These are phyloP conservation scores for Athripsodes cinereus DNA, from an alignment of 2,888 invertebrate species.

Conservation along the genomic window DNA sequence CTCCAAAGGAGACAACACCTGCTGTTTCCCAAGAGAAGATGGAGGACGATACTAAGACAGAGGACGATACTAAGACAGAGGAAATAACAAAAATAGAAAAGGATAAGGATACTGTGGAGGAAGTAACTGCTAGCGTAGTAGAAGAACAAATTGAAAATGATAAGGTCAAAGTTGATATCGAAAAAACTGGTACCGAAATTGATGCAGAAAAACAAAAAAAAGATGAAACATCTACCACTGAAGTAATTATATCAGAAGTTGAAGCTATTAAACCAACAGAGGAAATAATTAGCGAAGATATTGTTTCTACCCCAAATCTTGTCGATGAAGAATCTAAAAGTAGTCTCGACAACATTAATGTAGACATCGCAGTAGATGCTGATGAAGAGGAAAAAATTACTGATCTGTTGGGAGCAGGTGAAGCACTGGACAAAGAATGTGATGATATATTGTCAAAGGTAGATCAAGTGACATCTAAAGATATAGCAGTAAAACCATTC, in stretches of 20 bases:
- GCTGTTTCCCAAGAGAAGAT: constrained; percentile 24
- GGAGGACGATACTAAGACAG: constrained; percentile 32
- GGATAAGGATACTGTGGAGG: constrained; percentile 12
- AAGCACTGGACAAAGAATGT: constrained; percentile 46
- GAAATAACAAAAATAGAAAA: constrained; percentile 21
- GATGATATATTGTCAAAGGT: constrained; percentile 47
- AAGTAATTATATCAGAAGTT: constrained; percentile 34
- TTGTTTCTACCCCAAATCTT: neutral
- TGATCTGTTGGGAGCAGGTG: constrained; percentile 40
- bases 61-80: constrained; percentile 29
- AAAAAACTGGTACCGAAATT: constrained; percentile 21
- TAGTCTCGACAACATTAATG: constrained; percentile 14
- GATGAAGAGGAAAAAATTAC: constrained; percentile 37
- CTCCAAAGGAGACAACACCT: no score
- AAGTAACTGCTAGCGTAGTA: constrained; percentile 29
- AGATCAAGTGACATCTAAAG: constrained; percentile 39
- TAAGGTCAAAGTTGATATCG: constrained; percentile 31
- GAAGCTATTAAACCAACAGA: neutral
- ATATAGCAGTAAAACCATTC: constrained; percentile 13
- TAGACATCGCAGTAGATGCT: constrained; percentile 29
- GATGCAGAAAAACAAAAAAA: constrained; percentile 6
- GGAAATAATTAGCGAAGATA: neutral
- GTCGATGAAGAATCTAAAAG: constrained; percentile 7
- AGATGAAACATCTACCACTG: constrained; percentile 26
- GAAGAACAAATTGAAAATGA: constrained; percentile 31